Base-by-base conservation (phyloP, 2,797 vertebrate species). In the Chrysocyon brachyurus region DNA sequence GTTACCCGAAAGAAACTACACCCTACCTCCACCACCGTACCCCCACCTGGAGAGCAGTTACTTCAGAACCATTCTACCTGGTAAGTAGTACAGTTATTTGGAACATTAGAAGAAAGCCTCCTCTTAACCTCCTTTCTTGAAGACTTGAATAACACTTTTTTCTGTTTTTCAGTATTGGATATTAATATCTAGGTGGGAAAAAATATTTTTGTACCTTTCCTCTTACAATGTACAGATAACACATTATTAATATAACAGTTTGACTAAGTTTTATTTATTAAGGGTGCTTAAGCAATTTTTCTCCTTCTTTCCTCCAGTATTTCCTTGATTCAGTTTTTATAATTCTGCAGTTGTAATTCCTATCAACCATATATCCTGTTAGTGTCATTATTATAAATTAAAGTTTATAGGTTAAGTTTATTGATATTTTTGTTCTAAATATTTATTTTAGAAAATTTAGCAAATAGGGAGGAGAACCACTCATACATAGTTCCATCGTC, bases 21-120 rank as follows among this genome's bases (percentile, higher is more conserved):
- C 99, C 66, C 98, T 99, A 97, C 99, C 99, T 59, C 99, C 99
- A 9, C 99, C 99, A 46, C 99, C 99, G 0, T 99, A 99, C 98
- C 99, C 99, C 57, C 99, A 99, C 98, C 98, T 99, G 98, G 99
- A 99, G 98, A 99, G 99, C 99, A 99, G 99, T 98, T 99, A 99
- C 97, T 99, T 99, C 98, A 99, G 99, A 98, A 99, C 99, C 98
- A 99, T 99, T 98, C 99, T 99, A 97, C 99, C 99, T 98, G 99
- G 99, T 99, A 97, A 97, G 98, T 98, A n/a, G 54, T 94, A 49
- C 16, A 57, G 31, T 87, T 73, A 56, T 17, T 72, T 87, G 90
- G 54, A n/a, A 84, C 28, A 7, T 73, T 70, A n/a, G 77, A 16
- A 46, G 59, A 16, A 46, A 73, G 40, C 46, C 19, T 56, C 4